Conservation (phyloP, 1,140 invertebrate genomes). For the Saccostrea glomerata region DNA sequence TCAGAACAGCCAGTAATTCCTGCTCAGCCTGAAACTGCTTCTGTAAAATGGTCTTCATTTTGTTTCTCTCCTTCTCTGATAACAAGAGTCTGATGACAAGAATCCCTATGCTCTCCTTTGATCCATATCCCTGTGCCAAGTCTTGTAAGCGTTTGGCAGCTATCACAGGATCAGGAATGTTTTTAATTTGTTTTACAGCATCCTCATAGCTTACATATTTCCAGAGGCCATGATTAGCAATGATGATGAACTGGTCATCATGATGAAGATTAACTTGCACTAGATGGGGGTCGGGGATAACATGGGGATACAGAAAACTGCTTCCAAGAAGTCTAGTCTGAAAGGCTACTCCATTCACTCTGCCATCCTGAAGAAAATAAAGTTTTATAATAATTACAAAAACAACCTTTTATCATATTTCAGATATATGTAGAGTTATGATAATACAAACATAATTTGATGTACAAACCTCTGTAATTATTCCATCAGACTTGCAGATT, state of each 20-base stretch:
- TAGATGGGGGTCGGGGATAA: constrained; percentile 76
- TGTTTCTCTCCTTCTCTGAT: constrained; percentile 63
- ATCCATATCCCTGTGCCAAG: constrained; percentile 77
- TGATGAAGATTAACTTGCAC: constrained; percentile 64
- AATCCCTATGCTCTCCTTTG: constrained; percentile 77
- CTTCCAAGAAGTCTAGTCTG: constrained; percentile 76
- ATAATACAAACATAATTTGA: too few species aligned
- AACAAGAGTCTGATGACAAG: constrained; percentile 73
- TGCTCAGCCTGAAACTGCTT: constrained; percentile 67
- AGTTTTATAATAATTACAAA: not conserved
- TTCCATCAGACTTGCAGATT: constrained; percentile 75
- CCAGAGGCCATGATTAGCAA: constrained; percentile 78
- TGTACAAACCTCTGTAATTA: constrained; percentile 77
- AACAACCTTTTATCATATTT: not conserved
- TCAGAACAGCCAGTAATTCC: constrained; percentile 60
- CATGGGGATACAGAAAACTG: constrained; percentile 75
- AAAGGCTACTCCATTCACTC: constrained; percentile 75
- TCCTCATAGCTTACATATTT: constrained; percentile 75
- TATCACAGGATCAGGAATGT: constrained; percentile 76
- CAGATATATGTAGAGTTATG: not conserved
- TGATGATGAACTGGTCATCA: constrained; percentile 76
- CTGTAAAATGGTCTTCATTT: constrained; percentile 64
- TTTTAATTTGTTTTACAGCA: constrained; percentile 73
- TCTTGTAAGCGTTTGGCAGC: constrained; percentile 78
- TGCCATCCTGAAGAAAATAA: constrained; percentile 71